A percentile compares a stretch with the other conserved stretches of the same genome.
These are phyloP conservation scores for Whitmania pigra DNA, from an alignment of 1,140 invertebrate genomes.

Conservation along the genomic window DNA sequence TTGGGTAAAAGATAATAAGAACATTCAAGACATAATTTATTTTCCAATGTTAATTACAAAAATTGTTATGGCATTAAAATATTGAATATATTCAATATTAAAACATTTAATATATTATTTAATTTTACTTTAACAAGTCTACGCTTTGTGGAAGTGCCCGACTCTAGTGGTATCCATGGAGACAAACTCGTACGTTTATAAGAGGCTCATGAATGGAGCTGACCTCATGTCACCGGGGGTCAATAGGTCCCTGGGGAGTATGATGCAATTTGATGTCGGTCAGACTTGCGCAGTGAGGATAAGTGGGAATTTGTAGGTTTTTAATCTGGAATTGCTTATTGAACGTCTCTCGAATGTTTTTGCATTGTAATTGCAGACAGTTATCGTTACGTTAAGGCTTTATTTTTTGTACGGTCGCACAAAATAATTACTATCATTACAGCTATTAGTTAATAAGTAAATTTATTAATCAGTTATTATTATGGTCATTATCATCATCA, in stretches of 20 bases:
- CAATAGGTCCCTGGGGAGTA: neutral
- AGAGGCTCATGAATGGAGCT: neutral
- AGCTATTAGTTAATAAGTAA: too few species aligned
- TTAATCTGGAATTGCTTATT: constrained; percentile 1
- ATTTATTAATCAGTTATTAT: too few species aligned
- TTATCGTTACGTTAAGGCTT: too few species aligned
- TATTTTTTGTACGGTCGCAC: neutral
- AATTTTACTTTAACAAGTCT: neutral
- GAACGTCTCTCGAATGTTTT: neutral
- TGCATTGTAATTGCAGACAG: too few species aligned
- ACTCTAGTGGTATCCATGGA: neutral
- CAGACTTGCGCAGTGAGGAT: neutral
- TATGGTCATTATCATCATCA: too few species aligned
- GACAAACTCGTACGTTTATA: neutral
- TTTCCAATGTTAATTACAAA: neutral
- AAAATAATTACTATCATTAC: too few species aligned
- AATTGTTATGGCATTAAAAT: too few species aligned
- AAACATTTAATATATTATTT: too few species aligned
- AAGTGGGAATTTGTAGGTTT: neutral
- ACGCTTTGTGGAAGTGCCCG: neutral
- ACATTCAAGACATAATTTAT: neutral
- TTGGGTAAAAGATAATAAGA: neutral
- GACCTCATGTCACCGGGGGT: constrained; percentile 6
- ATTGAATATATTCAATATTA: too few species aligned
- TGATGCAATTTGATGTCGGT: neutral